Base-by-base conservation (phyloP, 2,888 invertebrate species). In the Baronia brevicornis region DNA sequence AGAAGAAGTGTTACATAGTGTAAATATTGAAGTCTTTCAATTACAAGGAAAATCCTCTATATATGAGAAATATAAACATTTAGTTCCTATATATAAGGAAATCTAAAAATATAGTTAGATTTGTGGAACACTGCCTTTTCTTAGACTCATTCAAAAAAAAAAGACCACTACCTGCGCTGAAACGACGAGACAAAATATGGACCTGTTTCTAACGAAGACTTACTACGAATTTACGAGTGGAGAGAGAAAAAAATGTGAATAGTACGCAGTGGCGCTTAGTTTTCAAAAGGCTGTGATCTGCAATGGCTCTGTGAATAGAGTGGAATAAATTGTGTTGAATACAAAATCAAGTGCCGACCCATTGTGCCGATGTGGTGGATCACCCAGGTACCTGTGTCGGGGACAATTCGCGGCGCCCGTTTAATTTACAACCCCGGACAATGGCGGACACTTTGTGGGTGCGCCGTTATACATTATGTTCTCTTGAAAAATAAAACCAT, bases 151-250 rank as follows among this genome's bases (percentile, higher is more conserved):
- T 51, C 54, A 53, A 63, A 68, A 62, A 60, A n/a, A n/a, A n/a
- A n/a, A n/a, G n/a, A n/a, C n/a, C 33, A 35, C 39, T 78, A 79
- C 79, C 79, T 79, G 78, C 56, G n/a, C n/a, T n/a, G n/a, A n/a
- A n/a, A n/a, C n/a, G n/a, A n/a, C n/a, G 46, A 39, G 41, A 41
- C 38, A 25, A 36, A 36, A 46, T 36, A 54, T 25, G 43, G 51
- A 64, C 65, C 64, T 61, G 60, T 63, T 59, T 48, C 51, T 30
- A 51, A 51, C 42, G 52, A 57, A 49, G 50, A 56, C 44, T 60
- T 79, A 78, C 79, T 80, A 79, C 71, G 59, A 64, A 59, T 54
- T 58, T 77, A 78, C 69, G 74, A 43, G 43, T 52, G 53, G 30
- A 28, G 20, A 36, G 20, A 43, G 42, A 48, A 67, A 65, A 70